These are phyloP conservation scores for Phyllotis vaccarum DNA, from an alignment of 2,797 vertebrate species.

Conservation along the genomic window DNA sequence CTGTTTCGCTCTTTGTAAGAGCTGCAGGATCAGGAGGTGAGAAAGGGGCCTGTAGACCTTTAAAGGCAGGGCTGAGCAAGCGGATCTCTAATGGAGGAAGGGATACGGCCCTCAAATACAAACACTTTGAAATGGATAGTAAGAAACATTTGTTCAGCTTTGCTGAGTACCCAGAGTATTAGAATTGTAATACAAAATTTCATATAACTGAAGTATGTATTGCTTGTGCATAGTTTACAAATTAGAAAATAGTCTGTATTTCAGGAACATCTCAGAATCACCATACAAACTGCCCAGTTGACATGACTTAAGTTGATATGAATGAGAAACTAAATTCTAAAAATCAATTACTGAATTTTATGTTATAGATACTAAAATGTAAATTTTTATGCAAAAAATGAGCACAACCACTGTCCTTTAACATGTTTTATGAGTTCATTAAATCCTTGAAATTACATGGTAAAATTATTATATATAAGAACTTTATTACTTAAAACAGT, in stretches of 20 bases:
- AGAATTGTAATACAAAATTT: neutral
- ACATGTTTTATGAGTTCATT: no score
- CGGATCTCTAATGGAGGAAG: neutral
- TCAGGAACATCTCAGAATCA: neutral
- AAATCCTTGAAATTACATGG: no score
- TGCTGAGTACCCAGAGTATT: neutral
- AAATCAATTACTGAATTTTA: neutral
- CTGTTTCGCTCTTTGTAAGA: neutral
- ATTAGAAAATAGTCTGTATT: neutral
- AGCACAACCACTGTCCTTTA: neutral
- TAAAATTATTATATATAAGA: no score
- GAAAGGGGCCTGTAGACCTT: neutral
- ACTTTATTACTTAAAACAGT: no score
- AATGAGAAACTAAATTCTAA: slow-evolving; percentile 31
- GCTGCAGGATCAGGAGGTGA: neutral
- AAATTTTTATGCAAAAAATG: neutral
- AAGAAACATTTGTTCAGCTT: neutral
- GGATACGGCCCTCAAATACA: neutral
- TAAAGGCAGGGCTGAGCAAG: no score
- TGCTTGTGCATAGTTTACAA: neutral
- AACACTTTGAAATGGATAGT: neutral
- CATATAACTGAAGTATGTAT: neutral
- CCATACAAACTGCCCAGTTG: neutral
- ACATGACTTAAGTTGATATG: neutral
- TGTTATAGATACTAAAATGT: neutral